These are phyloP conservation scores for Tetheella fluctuosa DNA, from an alignment of 2,888 invertebrate species.

Conservation along the genomic window DNA sequence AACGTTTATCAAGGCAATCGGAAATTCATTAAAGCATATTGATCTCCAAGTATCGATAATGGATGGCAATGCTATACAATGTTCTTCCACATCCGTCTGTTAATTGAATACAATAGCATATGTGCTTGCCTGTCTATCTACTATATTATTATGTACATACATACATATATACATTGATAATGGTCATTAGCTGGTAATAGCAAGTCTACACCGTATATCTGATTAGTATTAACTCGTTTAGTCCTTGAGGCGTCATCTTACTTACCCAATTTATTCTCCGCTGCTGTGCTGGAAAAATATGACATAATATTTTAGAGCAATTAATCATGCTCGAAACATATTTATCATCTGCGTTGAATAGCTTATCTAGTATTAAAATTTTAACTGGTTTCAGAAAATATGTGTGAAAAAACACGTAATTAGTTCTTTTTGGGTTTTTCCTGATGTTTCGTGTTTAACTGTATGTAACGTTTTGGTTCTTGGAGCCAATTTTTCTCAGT, in stretches of 20 bases:
- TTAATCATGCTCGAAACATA: conserved; percentile 13
- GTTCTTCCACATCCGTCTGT: conserved; percentile 48
- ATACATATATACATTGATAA: conserved; percentile 32
- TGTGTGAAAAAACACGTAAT: background rate
- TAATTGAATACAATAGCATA: conserved; percentile 57
- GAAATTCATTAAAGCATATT: conserved; percentile 45
- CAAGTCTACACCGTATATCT: conserved; percentile 14
- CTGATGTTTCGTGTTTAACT: background rate
- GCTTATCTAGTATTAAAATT: background rate
- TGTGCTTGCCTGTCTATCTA: conserved; percentile 38
- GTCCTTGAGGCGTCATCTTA: conserved; percentile 9
- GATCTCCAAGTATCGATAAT: conserved; percentile 40
- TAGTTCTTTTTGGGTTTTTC: background rate
- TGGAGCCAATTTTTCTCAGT: background rate
- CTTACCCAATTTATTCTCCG: background rate
- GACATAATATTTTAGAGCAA: conserved; percentile 14
- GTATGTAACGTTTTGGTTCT: background rate
- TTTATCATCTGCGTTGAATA: conserved; percentile 2
- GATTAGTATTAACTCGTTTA: conserved; percentile 3
- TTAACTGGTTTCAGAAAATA: conserved; percentile 6
- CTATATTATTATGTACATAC: conserved; percentile 41
- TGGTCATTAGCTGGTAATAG: conserved; percentile 8
- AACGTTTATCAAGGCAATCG: conserved; percentile 31
- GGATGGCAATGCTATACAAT: conserved; percentile 38
- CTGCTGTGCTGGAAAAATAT: conserved; percentile 1